phyloP scores from a whole-genome alignment of 2,797 vertebrate species.

The Borostomias antarcticus region DNA sequence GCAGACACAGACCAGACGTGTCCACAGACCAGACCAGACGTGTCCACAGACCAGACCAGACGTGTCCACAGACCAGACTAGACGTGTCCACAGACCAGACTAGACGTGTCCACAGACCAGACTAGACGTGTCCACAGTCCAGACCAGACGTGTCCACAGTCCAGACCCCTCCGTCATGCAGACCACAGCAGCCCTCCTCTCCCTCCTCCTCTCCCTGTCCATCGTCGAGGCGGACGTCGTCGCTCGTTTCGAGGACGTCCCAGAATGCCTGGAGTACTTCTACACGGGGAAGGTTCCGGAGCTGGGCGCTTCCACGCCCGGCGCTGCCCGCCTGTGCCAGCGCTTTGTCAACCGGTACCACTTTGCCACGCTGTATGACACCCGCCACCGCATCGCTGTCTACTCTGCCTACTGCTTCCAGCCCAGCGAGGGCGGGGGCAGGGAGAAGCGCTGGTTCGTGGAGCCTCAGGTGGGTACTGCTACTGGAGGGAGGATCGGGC shows the following conservation, averaged over 20 bases:
- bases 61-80: not conserved
- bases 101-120: not conserved
- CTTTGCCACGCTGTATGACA: constrained; percentile 79
- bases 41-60: not conserved
- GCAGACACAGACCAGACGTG: not conserved
- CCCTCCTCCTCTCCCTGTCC: constrained; percentile 8
- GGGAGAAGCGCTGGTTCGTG: constrained; percentile 76
- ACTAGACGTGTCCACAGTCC: not conserved
- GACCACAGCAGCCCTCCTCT: constrained; percentile 9
- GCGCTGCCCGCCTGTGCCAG: constrained; percentile 65
- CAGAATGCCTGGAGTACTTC: constrained; percentile 71
- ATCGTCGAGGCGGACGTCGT: constrained; percentile 39
- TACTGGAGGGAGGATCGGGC: not conserved
- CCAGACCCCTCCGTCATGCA: constrained; percentile 5
- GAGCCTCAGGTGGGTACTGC: constrained; percentile 74
- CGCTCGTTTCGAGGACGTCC: constrained; percentile 50
- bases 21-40: not conserved
- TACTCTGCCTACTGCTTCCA: constrained; percentile 76
- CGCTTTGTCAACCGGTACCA: constrained; percentile 73
- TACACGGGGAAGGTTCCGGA: constrained; percentile 67
- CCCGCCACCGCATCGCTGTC: constrained; percentile 67
- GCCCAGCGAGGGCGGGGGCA: constrained; percentile 72
- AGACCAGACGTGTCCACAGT: not conserved
- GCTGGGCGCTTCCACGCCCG: constrained; percentile 52
- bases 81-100: not conserved